A percentile compares a stretch with the other conserved stretches of the same genome.
phyloP scores from a whole-genome alignment of 2,797 vertebrate species.

The Uromys caudimaculatus region DNA sequence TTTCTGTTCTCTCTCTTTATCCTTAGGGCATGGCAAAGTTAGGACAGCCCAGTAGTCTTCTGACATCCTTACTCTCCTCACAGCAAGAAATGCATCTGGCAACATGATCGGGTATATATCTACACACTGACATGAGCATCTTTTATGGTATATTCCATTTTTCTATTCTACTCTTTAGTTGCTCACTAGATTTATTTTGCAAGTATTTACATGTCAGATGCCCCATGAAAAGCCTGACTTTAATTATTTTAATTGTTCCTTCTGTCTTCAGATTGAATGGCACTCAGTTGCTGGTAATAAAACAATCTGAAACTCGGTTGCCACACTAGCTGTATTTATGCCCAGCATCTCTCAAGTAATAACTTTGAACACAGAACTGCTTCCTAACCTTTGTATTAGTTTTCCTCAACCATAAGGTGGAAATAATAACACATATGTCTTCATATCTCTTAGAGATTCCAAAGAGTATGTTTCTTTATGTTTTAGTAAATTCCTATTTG shows the following conservation, averaged over 20 bases:
- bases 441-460: not conserved
- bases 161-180: not conserved
- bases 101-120: not conserved
- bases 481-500: conserved; percentile 29
- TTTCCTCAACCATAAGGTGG: not conserved
- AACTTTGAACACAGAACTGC: not conserved
- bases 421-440: not conserved
- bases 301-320: not conserved
- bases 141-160: not conserved
- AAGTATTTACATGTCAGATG: not conserved
- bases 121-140: not conserved
- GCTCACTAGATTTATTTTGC: not conserved
- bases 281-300: not conserved
- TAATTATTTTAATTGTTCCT: not conserved
- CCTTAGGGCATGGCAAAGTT: not conserved
- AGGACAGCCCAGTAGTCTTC: not conserved
- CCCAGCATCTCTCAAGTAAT: not conserved
- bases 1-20: not conserved
- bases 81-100: not conserved
- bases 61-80: not conserved
- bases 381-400: not conserved
- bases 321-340: not conserved
- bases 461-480: not conserved
- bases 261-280: conserved; percentile 3
- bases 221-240: not conserved